These are phyloP conservation scores for Saguinus imperator DNA, from an alignment of 2,113 vertebrate species.

Conservation along the genomic window DNA sequence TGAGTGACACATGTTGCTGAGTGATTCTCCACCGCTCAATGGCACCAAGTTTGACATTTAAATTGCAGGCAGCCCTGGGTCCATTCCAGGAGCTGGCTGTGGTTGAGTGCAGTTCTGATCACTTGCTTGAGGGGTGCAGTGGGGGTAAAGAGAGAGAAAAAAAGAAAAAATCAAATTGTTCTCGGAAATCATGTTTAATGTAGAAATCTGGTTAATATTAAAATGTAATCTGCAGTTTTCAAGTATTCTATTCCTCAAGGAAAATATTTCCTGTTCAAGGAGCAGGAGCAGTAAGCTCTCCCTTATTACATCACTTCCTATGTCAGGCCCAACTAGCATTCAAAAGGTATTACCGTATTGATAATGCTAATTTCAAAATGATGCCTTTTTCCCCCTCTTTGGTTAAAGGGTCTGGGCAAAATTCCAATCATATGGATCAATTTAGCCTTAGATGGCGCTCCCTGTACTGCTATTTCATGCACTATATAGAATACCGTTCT, in stretches of 20 bases:
- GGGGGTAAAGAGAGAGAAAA: conserved; percentile 44
- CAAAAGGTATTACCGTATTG: conserved; percentile 83
- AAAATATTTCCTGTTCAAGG: conserved; percentile 87
- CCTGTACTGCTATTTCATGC: conserved; percentile 79
- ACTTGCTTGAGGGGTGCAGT: conserved; percentile 66
- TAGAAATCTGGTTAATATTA: conserved; percentile 90
- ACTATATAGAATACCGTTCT: conserved; percentile 16
- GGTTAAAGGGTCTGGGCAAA: conserved; percentile 81
- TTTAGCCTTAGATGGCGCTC: conserved; percentile 76
- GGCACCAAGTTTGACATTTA: conserved; percentile 72
- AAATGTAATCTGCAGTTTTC: conserved; percentile 86
- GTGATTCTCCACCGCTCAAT: conserved; percentile 16
- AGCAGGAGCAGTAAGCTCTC: conserved; percentile 79
- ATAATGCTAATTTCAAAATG: conserved; percentile 84
- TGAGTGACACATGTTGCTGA: conserved; percentile 72
- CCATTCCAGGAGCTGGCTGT: conserved; percentile 82
- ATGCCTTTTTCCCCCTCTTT: conserved; percentile 54
- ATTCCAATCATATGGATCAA: conserved; percentile 86
- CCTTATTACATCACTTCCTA: conserved; percentile 86
- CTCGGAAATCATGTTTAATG: conserved; percentile 89
- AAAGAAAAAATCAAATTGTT: conserved; percentile 87
- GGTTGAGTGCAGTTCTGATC: conserved; percentile 80
- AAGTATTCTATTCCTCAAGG: conserved; percentile 86
- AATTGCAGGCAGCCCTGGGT: conserved; percentile 82
- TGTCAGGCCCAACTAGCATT: conserved; percentile 83